These are phyloP conservation scores for Zaprionus inermis DNA, from an alignment of 1,140 invertebrate genomes.

Conservation along the genomic window DNA sequence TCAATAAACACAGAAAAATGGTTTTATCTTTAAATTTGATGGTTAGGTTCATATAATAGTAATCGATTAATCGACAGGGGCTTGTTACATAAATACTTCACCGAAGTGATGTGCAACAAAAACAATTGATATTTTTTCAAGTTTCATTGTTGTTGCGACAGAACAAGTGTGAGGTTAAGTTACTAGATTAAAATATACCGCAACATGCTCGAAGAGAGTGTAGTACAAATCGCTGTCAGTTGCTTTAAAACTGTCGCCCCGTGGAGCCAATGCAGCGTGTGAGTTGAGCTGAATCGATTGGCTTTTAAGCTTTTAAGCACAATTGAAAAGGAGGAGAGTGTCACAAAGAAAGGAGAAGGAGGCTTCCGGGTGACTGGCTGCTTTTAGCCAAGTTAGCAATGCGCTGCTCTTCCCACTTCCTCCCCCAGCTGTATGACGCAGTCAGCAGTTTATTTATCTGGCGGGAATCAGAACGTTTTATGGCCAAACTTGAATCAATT, in stretches of 20 bases:
- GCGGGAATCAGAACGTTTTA: slow-evolving; percentile 2
- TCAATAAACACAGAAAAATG: too few relatives aligned
- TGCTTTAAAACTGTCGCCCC: slow-evolving; percentile 19
- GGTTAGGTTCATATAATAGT: too few relatives aligned
- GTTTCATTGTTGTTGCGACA: too few relatives aligned
- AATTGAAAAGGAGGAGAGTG: slow-evolving; percentile 23
- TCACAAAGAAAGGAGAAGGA: background rate
- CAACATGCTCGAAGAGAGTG: background rate
- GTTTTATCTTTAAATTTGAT: too few relatives aligned
- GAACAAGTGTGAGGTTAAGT: too few relatives aligned
- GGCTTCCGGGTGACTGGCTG: slow-evolving; percentile 3
- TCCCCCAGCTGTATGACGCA: too few relatives aligned
- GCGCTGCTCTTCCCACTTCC: too few relatives aligned
- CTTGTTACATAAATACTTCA: too few relatives aligned
- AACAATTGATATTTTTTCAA: too few relatives aligned
- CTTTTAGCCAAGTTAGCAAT: slow-evolving; percentile 33
- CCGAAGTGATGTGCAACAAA: too few relatives aligned
- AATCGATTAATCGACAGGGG: too few relatives aligned
- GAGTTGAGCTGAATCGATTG: slow-evolving; percentile 27
- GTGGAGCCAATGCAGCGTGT: slow-evolving; percentile 11
- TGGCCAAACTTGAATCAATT: slow-evolving; percentile 69
- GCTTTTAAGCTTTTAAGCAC: slow-evolving; percentile 41
- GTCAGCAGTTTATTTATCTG: slow-evolving; percentile 36
- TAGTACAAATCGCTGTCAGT: slow-evolving; percentile 19
- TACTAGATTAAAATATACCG: background rate